Percentiles rank a stretch among this genome's conserved stretches.
These are phyloP conservation scores for Trichopoda pennipes DNA, from an alignment of 2,888 invertebrate genomes.

Conservation along the genomic window DNA sequence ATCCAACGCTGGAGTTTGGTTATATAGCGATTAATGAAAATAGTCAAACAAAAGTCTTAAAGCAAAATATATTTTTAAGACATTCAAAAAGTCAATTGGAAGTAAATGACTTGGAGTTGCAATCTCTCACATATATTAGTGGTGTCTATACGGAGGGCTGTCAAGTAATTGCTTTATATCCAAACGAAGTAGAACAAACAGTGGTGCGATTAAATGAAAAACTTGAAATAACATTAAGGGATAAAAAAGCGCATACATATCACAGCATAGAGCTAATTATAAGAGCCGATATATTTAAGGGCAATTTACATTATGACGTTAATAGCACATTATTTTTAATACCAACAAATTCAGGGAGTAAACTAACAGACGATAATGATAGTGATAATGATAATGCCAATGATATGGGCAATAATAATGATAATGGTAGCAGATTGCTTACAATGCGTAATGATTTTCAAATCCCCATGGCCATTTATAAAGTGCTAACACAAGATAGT, in stretches of 20 bases:
- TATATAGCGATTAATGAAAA: constrained; percentile 87
- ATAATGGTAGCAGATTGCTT: constrained; percentile 78
- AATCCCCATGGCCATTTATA: constrained; percentile 87
- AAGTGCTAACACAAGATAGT: constrained; percentile 84
- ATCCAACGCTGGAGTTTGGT: constrained; percentile 90
- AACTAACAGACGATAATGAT: constrained; percentile 1
- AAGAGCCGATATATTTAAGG: constrained; percentile 79
- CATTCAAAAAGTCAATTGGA: constrained; percentile 62
- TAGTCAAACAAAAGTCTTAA: constrained; percentile 27
- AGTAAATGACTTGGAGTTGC: constrained; percentile 39
- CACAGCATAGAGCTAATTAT: constrained; percentile 72
- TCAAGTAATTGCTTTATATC: constrained; percentile 74
- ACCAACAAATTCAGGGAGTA: constrained; percentile 66
- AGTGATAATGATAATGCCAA: constrained; percentile 4
- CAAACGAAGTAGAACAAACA: constrained; percentile 72
- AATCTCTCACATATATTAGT: constrained; percentile 37
- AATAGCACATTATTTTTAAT: constrained; percentile 76
- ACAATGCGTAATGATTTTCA: constrained; percentile 88
- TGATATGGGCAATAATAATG: too few relatives aligned
- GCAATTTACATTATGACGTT: constrained; percentile 74
- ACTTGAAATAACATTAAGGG: constrained; percentile 45
- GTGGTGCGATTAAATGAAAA: constrained; percentile 57
- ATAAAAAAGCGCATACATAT: constrained; percentile 65
- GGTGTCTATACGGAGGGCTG: constrained; percentile 22
- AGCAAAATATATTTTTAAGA: constrained; percentile 45